Evolutionary conservation across 2,797 vertebrate species (phyloP).

Genomic region (Enteromius thamalakanensis): DNA sequence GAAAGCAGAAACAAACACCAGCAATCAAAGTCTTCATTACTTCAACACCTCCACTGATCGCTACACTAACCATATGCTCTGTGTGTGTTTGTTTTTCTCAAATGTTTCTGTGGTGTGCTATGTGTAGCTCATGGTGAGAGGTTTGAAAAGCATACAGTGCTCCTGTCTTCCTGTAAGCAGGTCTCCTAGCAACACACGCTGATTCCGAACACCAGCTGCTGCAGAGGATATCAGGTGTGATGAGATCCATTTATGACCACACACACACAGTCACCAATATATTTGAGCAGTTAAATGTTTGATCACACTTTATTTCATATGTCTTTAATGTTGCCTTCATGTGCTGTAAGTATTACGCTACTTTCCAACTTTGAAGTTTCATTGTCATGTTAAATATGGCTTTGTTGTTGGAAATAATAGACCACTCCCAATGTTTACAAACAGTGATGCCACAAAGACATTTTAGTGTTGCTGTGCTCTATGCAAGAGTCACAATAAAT

Average conservation of each 20-base stretch:
- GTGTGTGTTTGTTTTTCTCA: constrained; percentile 41
- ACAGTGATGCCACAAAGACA: background rate
- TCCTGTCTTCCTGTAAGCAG: constrained; percentile 25
- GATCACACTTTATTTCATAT: background rate
- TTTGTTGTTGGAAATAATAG: background rate
- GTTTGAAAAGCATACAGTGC: constrained; percentile 26
- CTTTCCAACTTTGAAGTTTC: background rate
- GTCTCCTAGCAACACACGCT: constrained; percentile 38
- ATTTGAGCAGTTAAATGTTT: constrained; percentile 17
- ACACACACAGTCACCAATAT: constrained; percentile 18
- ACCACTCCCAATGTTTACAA: background rate
- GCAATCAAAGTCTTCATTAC: constrained; percentile 31
- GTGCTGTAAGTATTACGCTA: background rate
- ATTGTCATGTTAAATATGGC: background rate
- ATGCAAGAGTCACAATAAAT: background rate
- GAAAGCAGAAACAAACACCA: constrained; percentile 27
- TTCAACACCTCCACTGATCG: constrained; percentile 50
- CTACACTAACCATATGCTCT: constrained; percentile 52
- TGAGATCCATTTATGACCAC: constrained; percentile 30
- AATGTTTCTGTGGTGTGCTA: constrained; percentile 47
- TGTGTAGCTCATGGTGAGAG: constrained; percentile 18
- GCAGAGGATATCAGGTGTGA: constrained; percentile 36
- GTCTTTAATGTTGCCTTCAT: constrained; percentile 11
- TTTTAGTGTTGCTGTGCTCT: background rate
- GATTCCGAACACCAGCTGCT: constrained; percentile 27